Evolutionary conservation across 2,888 invertebrate genomes (phyloP).

Genomic region (Parelbella ahira): DNA sequence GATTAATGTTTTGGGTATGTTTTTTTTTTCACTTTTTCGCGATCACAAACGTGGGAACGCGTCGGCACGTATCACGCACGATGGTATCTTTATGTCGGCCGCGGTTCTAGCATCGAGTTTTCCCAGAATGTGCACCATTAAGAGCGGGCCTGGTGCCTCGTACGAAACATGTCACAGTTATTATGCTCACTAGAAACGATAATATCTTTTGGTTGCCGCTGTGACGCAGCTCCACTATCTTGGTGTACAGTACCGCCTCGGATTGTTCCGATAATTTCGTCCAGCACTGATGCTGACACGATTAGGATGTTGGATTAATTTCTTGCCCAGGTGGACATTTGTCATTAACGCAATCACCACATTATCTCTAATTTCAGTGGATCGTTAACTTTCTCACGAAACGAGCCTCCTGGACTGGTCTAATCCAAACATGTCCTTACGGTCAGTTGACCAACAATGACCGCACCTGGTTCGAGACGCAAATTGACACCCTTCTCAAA

Average conservation of each 20-base stretch:
- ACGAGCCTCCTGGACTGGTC: constrained; percentile 55
- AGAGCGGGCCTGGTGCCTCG: constrained; percentile 60
- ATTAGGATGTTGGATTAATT: constrained; percentile 42
- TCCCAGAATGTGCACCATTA: constrained; percentile 74
- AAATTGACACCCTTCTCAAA: constrained; percentile 69
- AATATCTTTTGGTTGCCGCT: constrained; percentile 58
- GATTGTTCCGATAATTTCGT: constrained; percentile 50
- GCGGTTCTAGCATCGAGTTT: constrained; percentile 59
- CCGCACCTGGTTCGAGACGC: constrained; percentile 64
- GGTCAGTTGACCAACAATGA: constrained; percentile 73
- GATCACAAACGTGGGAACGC: constrained; percentile 64
- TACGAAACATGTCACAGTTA: constrained; percentile 78
- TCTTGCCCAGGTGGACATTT: constrained; percentile 1
- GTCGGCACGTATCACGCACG: constrained; percentile 42
- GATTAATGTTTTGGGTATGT: constrained; percentile 41
- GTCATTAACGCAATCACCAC: too few species aligned
- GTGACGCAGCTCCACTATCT: constrained; percentile 52
- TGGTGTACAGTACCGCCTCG: constrained; percentile 38
- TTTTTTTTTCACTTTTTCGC: constrained; percentile 52
- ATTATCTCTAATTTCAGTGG: too few species aligned
- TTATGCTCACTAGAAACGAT: constrained; percentile 75
- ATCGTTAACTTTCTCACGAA: constrained; percentile 59
- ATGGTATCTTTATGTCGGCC: constrained; percentile 68
- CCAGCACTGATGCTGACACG: constrained; percentile 51
- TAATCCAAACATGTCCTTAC: constrained; percentile 57